A percentile compares a stretch with the other conserved stretches of the same genome.
phyloP scores from a whole-genome alignment of 1,140 invertebrate species.

The Drosophila equinoxialis region DNA sequence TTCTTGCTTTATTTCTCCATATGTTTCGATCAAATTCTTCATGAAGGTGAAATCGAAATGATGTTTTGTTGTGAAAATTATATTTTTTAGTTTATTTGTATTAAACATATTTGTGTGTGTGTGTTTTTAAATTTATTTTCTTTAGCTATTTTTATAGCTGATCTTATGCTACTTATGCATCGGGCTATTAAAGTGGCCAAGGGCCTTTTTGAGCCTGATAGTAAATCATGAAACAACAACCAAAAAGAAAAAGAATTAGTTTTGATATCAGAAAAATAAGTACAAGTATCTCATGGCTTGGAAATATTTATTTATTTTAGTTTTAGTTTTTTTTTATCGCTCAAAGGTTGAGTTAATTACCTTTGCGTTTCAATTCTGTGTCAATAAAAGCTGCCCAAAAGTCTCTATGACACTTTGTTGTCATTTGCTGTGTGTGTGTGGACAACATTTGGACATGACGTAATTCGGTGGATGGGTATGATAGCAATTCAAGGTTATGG shows the following conservation, averaged over 20 bases:
- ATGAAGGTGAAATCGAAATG: constrained; percentile 33
- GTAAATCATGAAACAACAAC: constrained; percentile 51
- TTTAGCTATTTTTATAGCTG: constrained; percentile 64
- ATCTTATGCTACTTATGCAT: constrained; percentile 40
- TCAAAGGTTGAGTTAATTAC: constrained; percentile 43
- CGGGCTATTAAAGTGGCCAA: constrained; percentile 27
- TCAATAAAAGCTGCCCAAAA: constrained; percentile 50
- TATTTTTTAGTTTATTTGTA: constrained; percentile 65
- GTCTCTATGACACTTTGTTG: constrained; percentile 63
- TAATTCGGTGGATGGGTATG: constrained; percentile 37
- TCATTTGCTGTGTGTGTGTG: constrained; percentile 28
- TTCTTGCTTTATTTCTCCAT: constrained; percentile 7
- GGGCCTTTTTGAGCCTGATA: constrained; percentile 48
- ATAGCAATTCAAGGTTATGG: constrained; percentile 57
- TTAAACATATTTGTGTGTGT: constrained; percentile 46
- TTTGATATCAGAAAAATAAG: constrained; percentile 45
- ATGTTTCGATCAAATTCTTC: constrained; percentile 25
- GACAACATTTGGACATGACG: constrained; percentile 50
- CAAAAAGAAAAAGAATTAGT: constrained; percentile 31
- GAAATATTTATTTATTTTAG: constrained; percentile 2
- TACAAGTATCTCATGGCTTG: constrained; percentile 21
- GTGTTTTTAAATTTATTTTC: constrained; percentile 33
- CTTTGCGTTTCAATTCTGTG: constrained; percentile 64
- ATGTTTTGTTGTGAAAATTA: constrained; percentile 17
- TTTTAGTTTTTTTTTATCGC: constrained; percentile 46